A percentile compares a stretch with the other conserved stretches of the same genome.
These are phyloP conservation scores for Apodemus sylvaticus DNA, from an alignment of 2,113 vertebrate genomes.

Conservation along the genomic window DNA sequence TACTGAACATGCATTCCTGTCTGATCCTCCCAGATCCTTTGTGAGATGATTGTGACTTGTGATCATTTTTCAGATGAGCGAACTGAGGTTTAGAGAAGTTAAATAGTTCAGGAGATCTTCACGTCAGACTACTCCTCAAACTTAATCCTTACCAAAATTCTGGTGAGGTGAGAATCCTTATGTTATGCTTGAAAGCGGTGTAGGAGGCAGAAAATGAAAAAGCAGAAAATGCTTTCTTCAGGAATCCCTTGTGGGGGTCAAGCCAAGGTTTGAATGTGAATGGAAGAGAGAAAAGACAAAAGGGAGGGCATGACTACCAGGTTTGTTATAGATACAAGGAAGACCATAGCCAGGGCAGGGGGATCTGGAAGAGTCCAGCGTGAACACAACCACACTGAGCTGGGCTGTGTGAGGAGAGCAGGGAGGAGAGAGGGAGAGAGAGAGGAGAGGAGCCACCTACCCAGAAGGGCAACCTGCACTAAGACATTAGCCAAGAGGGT, in stretches of 20 bases:
- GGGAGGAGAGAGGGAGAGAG: neutral
- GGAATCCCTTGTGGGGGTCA: accelerated
- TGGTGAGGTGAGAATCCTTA: constrained; percentile 13
- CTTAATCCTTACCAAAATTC: neutral
- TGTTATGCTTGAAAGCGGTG: neutral
- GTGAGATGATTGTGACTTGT: neutral
- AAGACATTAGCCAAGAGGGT: neutral
- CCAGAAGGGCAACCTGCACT: neutral
- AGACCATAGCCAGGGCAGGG: neutral
- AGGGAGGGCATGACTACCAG: neutral
- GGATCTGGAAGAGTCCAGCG: neutral
- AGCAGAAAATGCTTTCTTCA: neutral
- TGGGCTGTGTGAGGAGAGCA: too few species aligned
- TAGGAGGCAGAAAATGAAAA: neutral
- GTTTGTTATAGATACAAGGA: neutral
- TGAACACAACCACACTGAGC: neutral
- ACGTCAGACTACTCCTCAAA: neutral
- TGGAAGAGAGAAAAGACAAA: neutral
- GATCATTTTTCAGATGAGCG: constrained; percentile 1
- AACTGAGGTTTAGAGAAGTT: neutral
- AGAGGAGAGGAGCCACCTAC: neutral
- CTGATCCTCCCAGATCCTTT: neutral
- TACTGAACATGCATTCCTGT: neutral
- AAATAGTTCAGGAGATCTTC: neutral
- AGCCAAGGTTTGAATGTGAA: neutral